Base-by-base conservation (phyloP, 2,113 vertebrate species). In the Dasyornis broadbenti region DNA sequence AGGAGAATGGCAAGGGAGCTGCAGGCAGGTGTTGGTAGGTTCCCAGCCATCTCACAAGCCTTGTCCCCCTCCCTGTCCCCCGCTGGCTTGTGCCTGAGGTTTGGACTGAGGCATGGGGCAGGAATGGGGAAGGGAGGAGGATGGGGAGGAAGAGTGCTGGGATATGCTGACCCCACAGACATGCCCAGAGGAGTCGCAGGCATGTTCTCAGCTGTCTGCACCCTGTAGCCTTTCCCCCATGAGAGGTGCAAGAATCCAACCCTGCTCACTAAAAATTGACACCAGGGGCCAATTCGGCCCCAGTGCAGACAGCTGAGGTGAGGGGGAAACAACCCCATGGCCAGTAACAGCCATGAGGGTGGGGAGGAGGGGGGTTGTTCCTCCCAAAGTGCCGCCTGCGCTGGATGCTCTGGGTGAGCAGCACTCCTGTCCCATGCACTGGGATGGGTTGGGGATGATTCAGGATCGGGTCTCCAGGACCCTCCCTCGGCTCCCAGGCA, bases 1-100 rank as follows among this genome's bases (percentile, higher is more conserved):
- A 97, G 96, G 83, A 81, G 97, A 97, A 97, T 97, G 94, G 81
- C 82, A 94, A 97, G 81, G 66, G 86, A 91, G 47, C 70, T 33
- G 12, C 52, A 80, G 59, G 92, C 96, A 97, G 95, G 96, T 96
- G 95, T 75, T 96, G 57, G 91, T 47, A 68, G 68, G 83, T 90
- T 92, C 89, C 72, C 79, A 94, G 95, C 83, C 92, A 82, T 90
- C 78, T 92, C 79, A 13, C 45, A 49, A 93, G 81, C 94, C 82
- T 77, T 68, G 75, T 75, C 82, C 63, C 80, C 26, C 47, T 68
- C 79, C 80, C 68, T 35, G 52, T 60, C 63, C 85, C 75, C 59
- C 2, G 0, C 73, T 77, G 54, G 70, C 69, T 82, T 45, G 57
- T 80, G 76, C 57, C 71, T 78, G 85, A 76, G 84, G 73, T 61